These are phyloP conservation scores for Brenthis hecate DNA, from an alignment of 2,888 invertebrate species.

Conservation along the genomic window DNA sequence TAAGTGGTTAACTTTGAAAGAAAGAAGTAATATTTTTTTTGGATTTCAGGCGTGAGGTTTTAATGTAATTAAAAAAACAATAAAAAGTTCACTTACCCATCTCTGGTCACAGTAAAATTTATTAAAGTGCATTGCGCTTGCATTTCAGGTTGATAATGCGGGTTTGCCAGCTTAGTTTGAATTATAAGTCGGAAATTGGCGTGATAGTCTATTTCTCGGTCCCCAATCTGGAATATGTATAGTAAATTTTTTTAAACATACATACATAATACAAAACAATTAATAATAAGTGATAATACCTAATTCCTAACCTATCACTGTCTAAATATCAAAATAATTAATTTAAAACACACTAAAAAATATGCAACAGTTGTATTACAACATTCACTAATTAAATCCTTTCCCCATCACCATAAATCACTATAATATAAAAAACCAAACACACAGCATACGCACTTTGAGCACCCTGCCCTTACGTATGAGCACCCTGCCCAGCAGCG, in stretches of 20 bases:
- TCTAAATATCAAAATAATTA: too few relatives aligned
- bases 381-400: too few relatives aligned
- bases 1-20: neutral
- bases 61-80: neutral
- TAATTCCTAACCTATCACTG: too few relatives aligned
- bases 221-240: constrained; percentile 89
- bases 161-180: constrained; percentile 97
- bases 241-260: neutral
- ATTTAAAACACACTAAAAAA: too few relatives aligned
- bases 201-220: constrained; percentile 95
- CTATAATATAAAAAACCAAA: neutral
- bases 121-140: constrained; percentile 97
- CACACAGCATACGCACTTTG: constrained; percentile 59
- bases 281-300: too few relatives aligned
- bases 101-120: constrained; percentile 96
- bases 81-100: constrained; percentile 81
- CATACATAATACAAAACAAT: too few relatives aligned
- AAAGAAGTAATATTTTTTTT: too few relatives aligned
- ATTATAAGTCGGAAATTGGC: constrained; percentile 90
- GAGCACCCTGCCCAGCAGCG: constrained; percentile 92
- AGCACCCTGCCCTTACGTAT: constrained; percentile 92
- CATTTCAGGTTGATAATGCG: constrained; percentile 98
- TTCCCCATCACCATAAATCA: neutral
- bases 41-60: too few relatives aligned
- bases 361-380: too few relatives aligned